Base-by-base conservation (phyloP, 2,113 vertebrate genomes). In the Centropus bengalensis region DNA sequence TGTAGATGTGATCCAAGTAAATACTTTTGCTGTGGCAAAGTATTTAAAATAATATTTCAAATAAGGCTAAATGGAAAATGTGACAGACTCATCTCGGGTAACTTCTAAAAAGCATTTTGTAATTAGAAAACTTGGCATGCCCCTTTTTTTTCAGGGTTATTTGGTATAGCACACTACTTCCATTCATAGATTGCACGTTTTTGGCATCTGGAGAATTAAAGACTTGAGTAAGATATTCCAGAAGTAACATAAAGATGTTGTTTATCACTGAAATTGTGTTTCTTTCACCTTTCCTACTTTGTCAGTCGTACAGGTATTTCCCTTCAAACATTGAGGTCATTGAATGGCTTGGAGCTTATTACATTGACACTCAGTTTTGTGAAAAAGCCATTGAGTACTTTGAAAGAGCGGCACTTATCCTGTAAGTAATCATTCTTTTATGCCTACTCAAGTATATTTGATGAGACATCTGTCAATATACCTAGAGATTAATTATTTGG, bases 341-440 rank as follows among this genome's bases (percentile, higher is more conserved):
- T 54, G 99, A 99, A 92, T 99, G 99, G 99, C 98, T 99, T 36
- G 99, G 99, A 77, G 99, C 98, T 4, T 99, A 99, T 94, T 99
- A 99, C 97, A 98, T 99, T 82, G 99, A 99, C 92, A 99, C 98
- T 5, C 99, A 99, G 96, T 99, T 99, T 98, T 99, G 98, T 97
- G 99, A 99, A 97, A 99, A 99, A 97, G 99, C 99, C 91, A 99
- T 99, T 97, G 99, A 99, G 94, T 99, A 99, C 96, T 99, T 99
- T 97, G 99, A 99, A 96, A 99, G 99, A 98, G 99, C 99, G 85
- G 98, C 98, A 19, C 98, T 99, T 64, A 99, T 99, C 97, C 99
- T 99, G 99, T 99, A 98, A 99, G 99, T 99, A 86, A 93, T 92
- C 77, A 33, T 49, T 82, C 18, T 92, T 97, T 90, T 91, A 59